Conservation (phyloP, 2,888 invertebrate species). For the Andrena trimmerana region DNA sequence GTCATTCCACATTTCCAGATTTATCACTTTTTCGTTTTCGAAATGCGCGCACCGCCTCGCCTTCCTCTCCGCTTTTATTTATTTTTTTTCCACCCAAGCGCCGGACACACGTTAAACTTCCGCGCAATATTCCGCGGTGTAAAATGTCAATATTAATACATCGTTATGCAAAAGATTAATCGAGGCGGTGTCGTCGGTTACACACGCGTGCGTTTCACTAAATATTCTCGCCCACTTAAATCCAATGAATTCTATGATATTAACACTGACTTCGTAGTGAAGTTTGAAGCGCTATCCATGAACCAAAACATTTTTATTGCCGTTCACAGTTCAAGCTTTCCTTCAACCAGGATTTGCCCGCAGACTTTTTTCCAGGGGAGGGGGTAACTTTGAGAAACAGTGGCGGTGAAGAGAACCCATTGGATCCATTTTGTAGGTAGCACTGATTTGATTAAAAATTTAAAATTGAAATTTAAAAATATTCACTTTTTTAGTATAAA, state of each 20-base stretch:
- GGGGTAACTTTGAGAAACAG: too few relatives aligned
- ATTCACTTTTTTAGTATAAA: too few relatives aligned
- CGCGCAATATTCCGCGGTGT: conserved; percentile 23
- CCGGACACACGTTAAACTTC: conserved; percentile 38
- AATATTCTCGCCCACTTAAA: background rate
- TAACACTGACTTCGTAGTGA: too few relatives aligned
- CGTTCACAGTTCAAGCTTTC: too few relatives aligned
- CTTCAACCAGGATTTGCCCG: too few relatives aligned
- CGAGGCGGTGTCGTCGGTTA: background rate
- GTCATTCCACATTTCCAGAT: conserved; percentile 73
- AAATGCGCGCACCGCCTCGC: conserved; percentile 62
- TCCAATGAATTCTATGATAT: background rate
- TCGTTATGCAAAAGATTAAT: conserved; percentile 50
- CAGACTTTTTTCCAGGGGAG: too few relatives aligned
- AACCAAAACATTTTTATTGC: too few relatives aligned
- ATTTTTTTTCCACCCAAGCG: conserved; percentile 22
- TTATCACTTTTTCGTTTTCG: conserved; percentile 73
- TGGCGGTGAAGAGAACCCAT: too few relatives aligned
- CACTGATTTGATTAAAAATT: too few relatives aligned
- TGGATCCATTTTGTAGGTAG: too few relatives aligned
- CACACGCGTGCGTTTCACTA: background rate
- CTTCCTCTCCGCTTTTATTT: conserved; percentile 32
- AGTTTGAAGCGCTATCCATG: too few relatives aligned
- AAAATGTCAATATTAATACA: conserved; percentile 35
- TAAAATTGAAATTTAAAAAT: too few relatives aligned